These are phyloP conservation scores for Kuschelorhynchus macadamiae DNA, from an alignment of 2,888 invertebrate species.

Conservation along the genomic window DNA sequence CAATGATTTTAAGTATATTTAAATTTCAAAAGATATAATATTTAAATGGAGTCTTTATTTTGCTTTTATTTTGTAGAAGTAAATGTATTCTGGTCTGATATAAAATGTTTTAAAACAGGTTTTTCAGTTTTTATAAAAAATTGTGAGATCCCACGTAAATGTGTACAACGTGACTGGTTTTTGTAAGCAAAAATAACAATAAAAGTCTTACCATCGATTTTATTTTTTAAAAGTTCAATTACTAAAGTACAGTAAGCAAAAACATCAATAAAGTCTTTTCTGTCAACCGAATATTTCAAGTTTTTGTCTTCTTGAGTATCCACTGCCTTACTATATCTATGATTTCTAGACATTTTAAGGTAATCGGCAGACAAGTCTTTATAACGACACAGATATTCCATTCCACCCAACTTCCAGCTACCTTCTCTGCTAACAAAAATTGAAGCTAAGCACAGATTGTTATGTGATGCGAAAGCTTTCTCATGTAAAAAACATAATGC, in stretches of 20 bases:
- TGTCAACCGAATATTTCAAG: conserved; percentile 67
- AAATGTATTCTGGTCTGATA: too few species aligned
- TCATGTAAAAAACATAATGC: conserved; percentile 88
- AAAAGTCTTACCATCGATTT: conserved; percentile 73
- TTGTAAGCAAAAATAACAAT: too few species aligned
- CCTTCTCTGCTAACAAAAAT: conserved; percentile 88
- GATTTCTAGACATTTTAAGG: conserved; percentile 74
- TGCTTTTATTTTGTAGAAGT: too few species aligned
- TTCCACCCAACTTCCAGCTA: conserved; percentile 88
- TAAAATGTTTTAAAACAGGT: too few species aligned
- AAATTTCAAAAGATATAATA: too few species aligned
- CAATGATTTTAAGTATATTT: too few species aligned
- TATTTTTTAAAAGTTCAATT: conserved; percentile 79
- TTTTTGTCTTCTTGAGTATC: conserved; percentile 77
- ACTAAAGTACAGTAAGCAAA: conserved; percentile 84
- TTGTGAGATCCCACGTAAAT: too few species aligned
- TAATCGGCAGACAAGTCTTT: conserved; percentile 77
- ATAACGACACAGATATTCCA: conserved; percentile 84
- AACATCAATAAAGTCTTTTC: conserved; percentile 78
- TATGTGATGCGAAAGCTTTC: conserved; percentile 85
- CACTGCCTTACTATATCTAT: conserved; percentile 79
- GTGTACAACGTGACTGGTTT: too few species aligned
- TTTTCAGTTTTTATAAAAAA: too few species aligned
- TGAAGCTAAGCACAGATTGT: conserved; percentile 85
- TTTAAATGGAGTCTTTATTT: too few species aligned